Conservation (phyloP, 2,797 vertebrate species). For the Pangasius krempfi region DNA sequence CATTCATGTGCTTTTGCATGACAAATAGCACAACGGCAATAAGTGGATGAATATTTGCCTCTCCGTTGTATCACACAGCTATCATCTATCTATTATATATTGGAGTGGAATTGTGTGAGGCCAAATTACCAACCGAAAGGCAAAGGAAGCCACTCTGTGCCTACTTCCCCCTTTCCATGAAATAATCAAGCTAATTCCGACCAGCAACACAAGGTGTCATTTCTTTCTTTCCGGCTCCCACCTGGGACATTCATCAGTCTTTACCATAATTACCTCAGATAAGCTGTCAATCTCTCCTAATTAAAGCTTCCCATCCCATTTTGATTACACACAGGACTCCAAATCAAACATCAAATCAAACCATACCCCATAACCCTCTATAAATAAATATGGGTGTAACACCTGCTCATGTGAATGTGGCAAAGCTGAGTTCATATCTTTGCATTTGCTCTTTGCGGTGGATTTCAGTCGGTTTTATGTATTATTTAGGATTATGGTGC, state of each 20-base stretch:
- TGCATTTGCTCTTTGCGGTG: conserved; percentile 23
- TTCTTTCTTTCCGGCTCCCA: conserved; percentile 54
- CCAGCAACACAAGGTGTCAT: conserved; percentile 58
- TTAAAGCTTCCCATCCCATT: conserved; percentile 66
- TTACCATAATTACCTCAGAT: conserved; percentile 74
- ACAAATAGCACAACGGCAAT: conserved; percentile 72
- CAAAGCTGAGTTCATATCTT: not conserved
- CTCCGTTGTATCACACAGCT: conserved; percentile 69
- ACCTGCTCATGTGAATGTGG: not conserved
- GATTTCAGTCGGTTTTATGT: conserved; percentile 12
- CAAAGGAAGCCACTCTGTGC: conserved; percentile 52
- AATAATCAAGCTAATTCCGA: conserved; percentile 71
- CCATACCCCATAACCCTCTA: conserved; percentile 57
- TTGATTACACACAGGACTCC: conserved; percentile 58
- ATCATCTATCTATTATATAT: not conserved
- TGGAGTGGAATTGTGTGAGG: conserved; percentile 60
- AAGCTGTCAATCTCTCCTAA: conserved; percentile 73
- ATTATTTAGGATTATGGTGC: conserved; percentile 23
- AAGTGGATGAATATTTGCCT: conserved; percentile 76
- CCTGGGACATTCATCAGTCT: conserved; percentile 69
- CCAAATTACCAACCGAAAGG: conserved; percentile 61
- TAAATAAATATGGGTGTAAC: conserved; percentile 25
- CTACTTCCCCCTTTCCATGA: conserved; percentile 48
- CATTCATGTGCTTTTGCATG: not conserved
- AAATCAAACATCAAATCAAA: conserved; percentile 63